Conservation (phyloP, 2,113 vertebrate genomes). For the Sinocyclocheilus anshuiensis region DNA sequence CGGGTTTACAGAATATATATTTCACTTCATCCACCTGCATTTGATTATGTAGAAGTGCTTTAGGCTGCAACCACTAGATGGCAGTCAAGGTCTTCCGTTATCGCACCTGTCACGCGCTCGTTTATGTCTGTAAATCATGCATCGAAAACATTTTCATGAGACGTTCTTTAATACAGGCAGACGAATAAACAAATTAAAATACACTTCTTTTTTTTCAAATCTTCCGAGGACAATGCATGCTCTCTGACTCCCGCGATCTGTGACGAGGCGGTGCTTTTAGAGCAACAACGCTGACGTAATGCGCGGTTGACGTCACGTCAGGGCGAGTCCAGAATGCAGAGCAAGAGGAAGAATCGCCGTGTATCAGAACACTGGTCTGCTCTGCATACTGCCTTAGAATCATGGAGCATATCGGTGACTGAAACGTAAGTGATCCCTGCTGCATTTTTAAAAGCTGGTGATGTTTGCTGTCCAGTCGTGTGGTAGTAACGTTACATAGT, state of each 20-base stretch:
- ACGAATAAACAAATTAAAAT: background rate
- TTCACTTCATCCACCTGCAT: background rate
- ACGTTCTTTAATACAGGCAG: background rate
- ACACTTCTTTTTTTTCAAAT: background rate
- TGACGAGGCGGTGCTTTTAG: background rate
- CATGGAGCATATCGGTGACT: constrained; percentile 43
- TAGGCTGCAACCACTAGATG: constrained; percentile 34
- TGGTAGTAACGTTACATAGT: background rate
- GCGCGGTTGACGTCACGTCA: constrained; percentile 67
- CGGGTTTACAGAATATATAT: background rate
- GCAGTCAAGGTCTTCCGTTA: constrained; percentile 7
- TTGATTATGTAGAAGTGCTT: background rate
- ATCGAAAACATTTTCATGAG: background rate
- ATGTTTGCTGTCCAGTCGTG: background rate
- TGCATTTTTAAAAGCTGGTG: background rate
- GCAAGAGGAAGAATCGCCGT: constrained; percentile 52
- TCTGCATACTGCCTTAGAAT: constrained; percentile 8
- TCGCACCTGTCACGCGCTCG: background rate
- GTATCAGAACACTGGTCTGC: constrained; percentile 48
- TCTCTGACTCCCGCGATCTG: too few relatives aligned
- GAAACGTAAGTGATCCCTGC: constrained; percentile 35
- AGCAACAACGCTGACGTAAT: constrained; percentile 59
- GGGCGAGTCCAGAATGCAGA: constrained; percentile 76
- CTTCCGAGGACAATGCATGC: background rate
- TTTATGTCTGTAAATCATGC: background rate